Conservation (phyloP, 1,140 invertebrate genomes). For the Nephila pilipes region DNA sequence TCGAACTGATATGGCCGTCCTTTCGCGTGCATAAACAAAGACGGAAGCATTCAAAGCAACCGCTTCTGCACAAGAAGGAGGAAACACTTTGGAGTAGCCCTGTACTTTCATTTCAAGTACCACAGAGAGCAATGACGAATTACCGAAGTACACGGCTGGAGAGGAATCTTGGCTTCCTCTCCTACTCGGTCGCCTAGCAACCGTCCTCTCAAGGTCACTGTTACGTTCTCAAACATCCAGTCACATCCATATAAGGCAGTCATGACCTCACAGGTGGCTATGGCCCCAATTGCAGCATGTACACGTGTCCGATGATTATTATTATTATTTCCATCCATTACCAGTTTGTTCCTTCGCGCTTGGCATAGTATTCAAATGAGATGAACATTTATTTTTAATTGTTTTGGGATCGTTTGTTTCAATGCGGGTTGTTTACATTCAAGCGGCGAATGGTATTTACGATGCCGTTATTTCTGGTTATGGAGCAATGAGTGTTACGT, state of each 20-base stretch:
- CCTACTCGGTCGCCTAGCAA: constrained; percentile 19
- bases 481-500: no score
- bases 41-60: background rate
- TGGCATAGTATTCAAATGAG: no score
- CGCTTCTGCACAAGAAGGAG: background rate
- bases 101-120: background rate
- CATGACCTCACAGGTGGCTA: constrained; percentile 41
- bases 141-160: background rate
- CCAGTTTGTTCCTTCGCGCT: no score
- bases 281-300: background rate
- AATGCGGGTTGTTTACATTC: no score
- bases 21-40: background rate
- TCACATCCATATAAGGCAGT: constrained; percentile 46
- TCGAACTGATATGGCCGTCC: no score
- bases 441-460: no score
- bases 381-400: no score
- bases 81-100: no score
- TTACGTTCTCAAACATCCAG: constrained; percentile 49
- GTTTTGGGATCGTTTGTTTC: no score
- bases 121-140: background rate
- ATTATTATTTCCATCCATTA: no score
- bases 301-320: background rate
- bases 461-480: no score
- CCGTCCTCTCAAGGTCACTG: constrained; percentile 48
- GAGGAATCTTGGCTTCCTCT: constrained; percentile 33